These are phyloP conservation scores for Styela plicata DNA, from an alignment of 23 tunicate genomes.

Conservation along the genomic window DNA sequence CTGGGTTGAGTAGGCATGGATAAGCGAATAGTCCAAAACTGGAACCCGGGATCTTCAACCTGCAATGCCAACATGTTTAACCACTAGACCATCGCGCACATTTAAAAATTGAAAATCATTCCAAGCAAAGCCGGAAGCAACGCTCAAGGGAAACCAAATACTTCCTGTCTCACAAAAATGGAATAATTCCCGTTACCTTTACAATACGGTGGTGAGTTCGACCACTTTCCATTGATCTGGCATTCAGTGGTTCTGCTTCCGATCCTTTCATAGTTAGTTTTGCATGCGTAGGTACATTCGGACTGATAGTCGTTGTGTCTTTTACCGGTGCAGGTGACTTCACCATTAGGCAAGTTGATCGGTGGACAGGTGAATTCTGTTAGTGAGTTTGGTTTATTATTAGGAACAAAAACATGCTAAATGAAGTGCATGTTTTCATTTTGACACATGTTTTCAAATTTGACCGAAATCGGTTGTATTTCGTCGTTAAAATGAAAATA, in stretches of 20 bases:
- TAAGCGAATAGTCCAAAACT: neutral
- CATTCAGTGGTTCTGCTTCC: constrained; percentile 42
- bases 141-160: too few relatives aligned
- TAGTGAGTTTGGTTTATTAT: too few relatives aligned
- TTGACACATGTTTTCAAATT: too few relatives aligned
- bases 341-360: constrained; percentile 52
- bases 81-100: too few relatives aligned
- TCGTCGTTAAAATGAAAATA: too few relatives aligned
- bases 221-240: constrained; percentile 47
- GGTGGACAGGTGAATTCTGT: constrained; percentile 58
- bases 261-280: constrained; percentile 31
- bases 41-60: too few relatives aligned
- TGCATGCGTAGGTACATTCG: constrained; percentile 38
- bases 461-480: too few relatives aligned
- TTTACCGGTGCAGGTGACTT: constrained; percentile 31
- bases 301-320: constrained; percentile 42
- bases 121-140: too few relatives aligned
- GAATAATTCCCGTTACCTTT: constrained; percentile 32
- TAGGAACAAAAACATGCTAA: too few relatives aligned
- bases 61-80: too few relatives aligned
- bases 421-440: too few relatives aligned
- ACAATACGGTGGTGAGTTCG: constrained; percentile 57
- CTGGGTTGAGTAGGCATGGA: neutral
- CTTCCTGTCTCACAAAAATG: neutral
- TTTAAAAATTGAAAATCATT: too few relatives aligned